Conservation (phyloP, 2,888 invertebrate species). For the Tenthredo amoena region DNA sequence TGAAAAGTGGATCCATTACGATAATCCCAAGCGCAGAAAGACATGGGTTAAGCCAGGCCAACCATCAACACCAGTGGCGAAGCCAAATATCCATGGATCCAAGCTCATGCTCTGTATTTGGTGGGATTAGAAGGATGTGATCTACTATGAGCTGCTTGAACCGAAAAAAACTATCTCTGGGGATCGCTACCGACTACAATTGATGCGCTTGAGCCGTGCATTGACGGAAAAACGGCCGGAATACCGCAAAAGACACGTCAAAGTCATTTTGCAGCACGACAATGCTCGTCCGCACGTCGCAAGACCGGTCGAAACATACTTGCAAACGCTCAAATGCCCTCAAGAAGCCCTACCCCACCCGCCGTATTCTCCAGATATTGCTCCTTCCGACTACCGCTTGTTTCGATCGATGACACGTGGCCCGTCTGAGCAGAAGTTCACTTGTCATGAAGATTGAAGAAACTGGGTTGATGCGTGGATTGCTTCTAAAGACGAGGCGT, state of each 20-base stretch:
- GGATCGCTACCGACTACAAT: not conserved
- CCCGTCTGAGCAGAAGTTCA: slow-evolving; percentile 56
- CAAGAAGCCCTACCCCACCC: slow-evolving; percentile 60
- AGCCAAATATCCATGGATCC: not conserved
- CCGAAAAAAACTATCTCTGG: not conserved
- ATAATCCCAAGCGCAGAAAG: not conserved
- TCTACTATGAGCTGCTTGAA: not conserved
- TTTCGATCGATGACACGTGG: slow-evolving; percentile 59
- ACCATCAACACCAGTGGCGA: not conserved
- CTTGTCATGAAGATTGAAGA: slow-evolving; percentile 56
- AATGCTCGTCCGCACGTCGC: slow-evolving; percentile 60
- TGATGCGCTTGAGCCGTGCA: not conserved
- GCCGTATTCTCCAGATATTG: slow-evolving; percentile 57
- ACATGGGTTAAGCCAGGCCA: not conserved
- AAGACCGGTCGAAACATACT: slow-evolving; percentile 55
- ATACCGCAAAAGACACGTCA: slow-evolving; percentile 58
- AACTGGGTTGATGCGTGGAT: slow-evolving; percentile 58
- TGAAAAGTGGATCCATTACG: not conserved
- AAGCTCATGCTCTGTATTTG: not conserved
- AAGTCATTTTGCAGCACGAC: slow-evolving; percentile 63
- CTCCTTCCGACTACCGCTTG: slow-evolving; percentile 60
- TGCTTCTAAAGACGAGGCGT: slow-evolving; percentile 57
- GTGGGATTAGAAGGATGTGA: not conserved
- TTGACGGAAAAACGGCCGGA: slow-evolving; percentile 53
- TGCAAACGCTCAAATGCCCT: slow-evolving; percentile 58